phyloP scores from a whole-genome alignment of 2,888 invertebrate genomes.

The Loripinus fragilis region DNA sequence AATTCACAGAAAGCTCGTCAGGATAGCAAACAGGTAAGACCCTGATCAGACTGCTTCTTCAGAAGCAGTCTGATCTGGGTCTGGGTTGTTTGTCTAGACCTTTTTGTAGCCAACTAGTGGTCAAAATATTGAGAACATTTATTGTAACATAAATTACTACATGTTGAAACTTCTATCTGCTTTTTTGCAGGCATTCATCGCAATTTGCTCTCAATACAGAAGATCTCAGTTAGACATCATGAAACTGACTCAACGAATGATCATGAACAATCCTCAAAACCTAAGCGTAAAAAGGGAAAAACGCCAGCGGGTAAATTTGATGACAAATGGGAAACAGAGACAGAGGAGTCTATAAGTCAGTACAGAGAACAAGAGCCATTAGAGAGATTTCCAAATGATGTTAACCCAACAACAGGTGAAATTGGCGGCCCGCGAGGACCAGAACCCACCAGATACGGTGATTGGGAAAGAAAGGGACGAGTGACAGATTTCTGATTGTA shows the following conservation, averaged over 20 bases:
- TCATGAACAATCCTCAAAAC: conserved; percentile 36
- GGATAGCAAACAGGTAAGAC: too few species aligned
- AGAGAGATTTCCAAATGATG: conserved; percentile 91
- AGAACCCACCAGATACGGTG: conserved; percentile 99
- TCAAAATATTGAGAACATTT: too few species aligned
- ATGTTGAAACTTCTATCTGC: too few species aligned
- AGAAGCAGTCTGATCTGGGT: too few species aligned
- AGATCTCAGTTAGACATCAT: background rate
- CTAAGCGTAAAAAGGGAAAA: conserved; percentile 85
- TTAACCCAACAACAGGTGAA: conserved; percentile 97
- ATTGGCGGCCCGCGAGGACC: conserved; percentile 97
- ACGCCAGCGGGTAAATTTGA: conserved; percentile 88
- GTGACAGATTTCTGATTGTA: conserved; percentile 93
- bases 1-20: too few species aligned
- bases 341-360: conserved; percentile 87
- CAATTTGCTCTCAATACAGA: too few species aligned
- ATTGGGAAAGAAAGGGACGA: conserved; percentile 99
- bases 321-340: conserved; percentile 85
- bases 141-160: too few species aligned
- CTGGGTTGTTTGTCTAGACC: too few species aligned
- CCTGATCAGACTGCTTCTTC: too few species aligned
- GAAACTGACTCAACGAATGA: conserved; percentile 22
- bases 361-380: conserved; percentile 93
- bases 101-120: too few species aligned
- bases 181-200: conserved; percentile 1